Conservation (phyloP, 2,113 vertebrate genomes). For the Syrrhaptes paradoxus region DNA sequence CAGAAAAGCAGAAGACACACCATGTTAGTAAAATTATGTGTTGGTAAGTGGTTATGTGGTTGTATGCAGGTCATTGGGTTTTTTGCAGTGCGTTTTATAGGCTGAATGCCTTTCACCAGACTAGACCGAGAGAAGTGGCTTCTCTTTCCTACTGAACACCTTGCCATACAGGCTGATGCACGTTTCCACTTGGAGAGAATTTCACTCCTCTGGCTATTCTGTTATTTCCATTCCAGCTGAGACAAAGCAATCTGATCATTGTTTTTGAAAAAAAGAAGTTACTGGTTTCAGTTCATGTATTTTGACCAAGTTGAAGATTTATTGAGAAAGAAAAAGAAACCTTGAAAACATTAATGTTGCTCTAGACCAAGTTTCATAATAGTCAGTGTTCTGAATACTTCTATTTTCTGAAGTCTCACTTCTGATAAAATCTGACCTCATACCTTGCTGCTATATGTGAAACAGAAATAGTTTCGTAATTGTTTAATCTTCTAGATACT, state of each 20-base stretch:
- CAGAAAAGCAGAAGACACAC: not conserved
- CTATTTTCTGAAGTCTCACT: not conserved
- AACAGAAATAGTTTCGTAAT: not conserved
- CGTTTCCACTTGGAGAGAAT: not conserved
- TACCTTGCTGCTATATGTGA: not conserved
- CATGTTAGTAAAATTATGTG: fast-evolving
- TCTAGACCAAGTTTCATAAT: not conserved
- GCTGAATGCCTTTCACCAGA: not conserved
- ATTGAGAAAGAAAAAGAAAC: not conserved
- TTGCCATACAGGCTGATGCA: not conserved
- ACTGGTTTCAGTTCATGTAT: not conserved
- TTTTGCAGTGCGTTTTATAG: not conserved
- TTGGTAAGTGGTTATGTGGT: not conserved
- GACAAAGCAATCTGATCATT: not conserved
- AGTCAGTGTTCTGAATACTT: not conserved
- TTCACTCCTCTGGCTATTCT: not conserved
- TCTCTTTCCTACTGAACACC: not conserved
- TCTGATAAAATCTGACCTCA: not conserved
- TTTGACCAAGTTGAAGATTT: not conserved
- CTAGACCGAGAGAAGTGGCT: not conserved
- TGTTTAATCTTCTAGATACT: not conserved
- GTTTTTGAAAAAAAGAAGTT: not conserved
- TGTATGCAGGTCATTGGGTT: not conserved
- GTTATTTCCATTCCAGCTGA: not conserved
- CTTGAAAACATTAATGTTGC: not conserved